phyloP scores from a whole-genome alignment of 2,888 invertebrate genomes.

The Diplazon laetatorius region DNA sequence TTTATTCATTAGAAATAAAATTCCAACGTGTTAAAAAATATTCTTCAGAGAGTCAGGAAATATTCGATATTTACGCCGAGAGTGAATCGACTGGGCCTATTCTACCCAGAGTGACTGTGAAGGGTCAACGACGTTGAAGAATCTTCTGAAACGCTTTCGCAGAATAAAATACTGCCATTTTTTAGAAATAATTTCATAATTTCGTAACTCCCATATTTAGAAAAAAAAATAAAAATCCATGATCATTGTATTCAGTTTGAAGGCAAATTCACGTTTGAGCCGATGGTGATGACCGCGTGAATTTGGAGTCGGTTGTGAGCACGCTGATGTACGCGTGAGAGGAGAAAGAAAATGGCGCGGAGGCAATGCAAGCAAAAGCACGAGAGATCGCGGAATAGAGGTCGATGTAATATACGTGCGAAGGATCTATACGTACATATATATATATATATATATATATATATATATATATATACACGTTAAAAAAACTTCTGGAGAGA shows the following conservation, averaged over 20 bases:
- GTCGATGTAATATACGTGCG: constrained; percentile 11
- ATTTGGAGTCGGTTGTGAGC: not conserved
- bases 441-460: too few relatives aligned
- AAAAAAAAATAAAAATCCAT: not conserved
- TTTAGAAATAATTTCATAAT: too few relatives aligned
- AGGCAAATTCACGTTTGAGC: not conserved
- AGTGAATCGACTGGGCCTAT: too few relatives aligned
- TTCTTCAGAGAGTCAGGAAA: too few relatives aligned
- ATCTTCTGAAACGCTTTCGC: too few relatives aligned
- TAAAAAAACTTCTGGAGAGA: constrained; percentile 31
- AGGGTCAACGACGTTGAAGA: too few relatives aligned
- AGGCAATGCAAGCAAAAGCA: not conserved
- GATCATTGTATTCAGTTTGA: not conserved
- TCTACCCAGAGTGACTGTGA: too few relatives aligned
- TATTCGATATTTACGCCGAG: too few relatives aligned
- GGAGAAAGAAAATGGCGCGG: not conserved
- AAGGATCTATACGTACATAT: too few relatives aligned
- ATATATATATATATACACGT: not conserved
- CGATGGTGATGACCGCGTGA: not conserved
- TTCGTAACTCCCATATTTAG: not conserved
- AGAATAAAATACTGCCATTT: too few relatives aligned
- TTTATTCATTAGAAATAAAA: too few relatives aligned
- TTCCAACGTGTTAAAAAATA: too few relatives aligned
- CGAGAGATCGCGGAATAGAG: not conserved
- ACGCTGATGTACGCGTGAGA: not conserved